These are phyloP conservation scores for Agrochola macilenta DNA, from an alignment of 2,888 invertebrate species.

Conservation along the genomic window DNA sequence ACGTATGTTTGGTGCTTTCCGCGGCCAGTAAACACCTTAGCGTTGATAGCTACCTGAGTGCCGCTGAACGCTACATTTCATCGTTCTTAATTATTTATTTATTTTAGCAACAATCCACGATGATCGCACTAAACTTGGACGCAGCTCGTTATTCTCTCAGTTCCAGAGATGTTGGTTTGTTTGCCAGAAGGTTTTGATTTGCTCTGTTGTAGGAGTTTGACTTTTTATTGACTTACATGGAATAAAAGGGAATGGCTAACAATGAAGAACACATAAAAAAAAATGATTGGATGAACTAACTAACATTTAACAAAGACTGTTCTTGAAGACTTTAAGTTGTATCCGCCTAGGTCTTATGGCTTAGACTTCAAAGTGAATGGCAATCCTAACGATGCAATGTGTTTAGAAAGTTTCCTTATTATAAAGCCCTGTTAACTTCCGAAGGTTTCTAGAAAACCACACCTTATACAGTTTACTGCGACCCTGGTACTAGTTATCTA, in stretches of 20 bases:
- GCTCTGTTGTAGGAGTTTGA: background rate
- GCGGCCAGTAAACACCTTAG: slow-evolving; percentile 64
- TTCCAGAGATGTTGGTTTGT: slow-evolving; percentile 5
- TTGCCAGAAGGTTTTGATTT: background rate
- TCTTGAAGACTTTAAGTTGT: background rate
- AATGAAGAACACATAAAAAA: background rate
- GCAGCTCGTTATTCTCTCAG: slow-evolving; percentile 2
- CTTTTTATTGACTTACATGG: background rate
- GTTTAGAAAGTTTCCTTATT: slow-evolving; percentile 2
- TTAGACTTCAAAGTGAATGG: slow-evolving; percentile 10
- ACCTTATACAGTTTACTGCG: background rate
- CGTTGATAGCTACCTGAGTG: slow-evolving; percentile 62
- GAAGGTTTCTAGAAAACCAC: slow-evolving; percentile 11
- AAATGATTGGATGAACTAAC: background rate
- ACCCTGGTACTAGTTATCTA: slow-evolving; percentile 5
- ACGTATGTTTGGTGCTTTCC: slow-evolving; percentile 55
- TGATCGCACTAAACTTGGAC: slow-evolving; percentile 27
- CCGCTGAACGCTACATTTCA: slow-evolving; percentile 45
- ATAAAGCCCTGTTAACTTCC: slow-evolving; percentile 12
- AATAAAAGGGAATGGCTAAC: background rate
- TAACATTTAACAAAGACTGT: background rate
- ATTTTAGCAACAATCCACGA: slow-evolving; percentile 41
- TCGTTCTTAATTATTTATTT: slow-evolving; percentile 63
- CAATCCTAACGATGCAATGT: slow-evolving; percentile 7
- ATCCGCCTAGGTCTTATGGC: background rate